Evolutionary conservation across 1,140 invertebrate genomes (phyloP), one percentile per base, ranked within the genome.

Genomic region (Orchestia grillus): DNA sequence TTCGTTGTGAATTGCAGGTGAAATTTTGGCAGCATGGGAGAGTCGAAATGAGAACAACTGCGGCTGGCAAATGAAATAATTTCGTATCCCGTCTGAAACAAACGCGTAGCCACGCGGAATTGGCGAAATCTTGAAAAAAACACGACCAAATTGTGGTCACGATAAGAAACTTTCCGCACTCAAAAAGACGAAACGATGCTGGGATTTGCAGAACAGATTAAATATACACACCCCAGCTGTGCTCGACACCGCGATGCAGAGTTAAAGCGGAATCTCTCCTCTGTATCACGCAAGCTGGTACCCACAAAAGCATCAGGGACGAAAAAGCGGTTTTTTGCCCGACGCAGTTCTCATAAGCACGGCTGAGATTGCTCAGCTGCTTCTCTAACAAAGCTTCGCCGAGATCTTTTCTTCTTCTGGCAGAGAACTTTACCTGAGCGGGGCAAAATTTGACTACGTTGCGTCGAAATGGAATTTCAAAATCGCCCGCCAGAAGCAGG

Each of bases 331-430:
- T 4, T 90, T 90, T 90, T 42, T 41, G 88, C n/a, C 42, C 36
- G 15, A 90, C 88, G 88, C 88, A 44, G 88, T 90, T 90, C 88
- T 90, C 88, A 90, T 90, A 90, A 90, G 88, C 88, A 90, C 88
- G 42, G 88, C 88, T 90, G 88, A 90, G 88, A 90, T 90, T 90
- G 88, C 88, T 16, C n/a, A 90, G 16, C n/a, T 42, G 41, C n/a
- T 42, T 42, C 43, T 44, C 43, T 90, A 41, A 41, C 88, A 90
- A 90, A 44, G 88, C 43, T 90, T 90, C 41, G n/a, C 41, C 43
- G 41, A 90, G 88, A 90, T 90, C 11, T 90, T 90, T 44, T 90
- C 11, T 90, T 90, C 28, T 90, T 90, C 88, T 1, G 88, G 43
- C 3, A 90, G 88, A 90, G 88, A 90, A 90, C 88, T 90, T 90